Percentiles rank a stretch among this genome's conserved stretches.
phyloP scores from a whole-genome alignment of 2,113 vertebrate species.

The Tetrax tetrax region DNA sequence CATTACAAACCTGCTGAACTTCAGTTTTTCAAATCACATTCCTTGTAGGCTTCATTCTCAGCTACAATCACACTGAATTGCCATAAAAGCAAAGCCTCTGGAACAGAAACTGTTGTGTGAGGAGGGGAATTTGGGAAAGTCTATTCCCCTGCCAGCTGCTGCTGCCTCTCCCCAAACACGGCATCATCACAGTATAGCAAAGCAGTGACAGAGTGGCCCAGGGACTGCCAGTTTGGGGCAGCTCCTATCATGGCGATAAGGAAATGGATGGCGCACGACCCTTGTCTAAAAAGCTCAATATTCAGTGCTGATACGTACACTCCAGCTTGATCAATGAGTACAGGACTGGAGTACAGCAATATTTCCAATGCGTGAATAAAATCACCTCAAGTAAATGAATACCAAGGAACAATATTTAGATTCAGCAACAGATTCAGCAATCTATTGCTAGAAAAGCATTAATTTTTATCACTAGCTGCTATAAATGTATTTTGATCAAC shows the following conservation, averaged over 20 bases:
- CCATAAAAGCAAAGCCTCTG: neutral
- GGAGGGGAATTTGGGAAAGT: neutral
- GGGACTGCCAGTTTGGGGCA: neutral
- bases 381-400: neutral
- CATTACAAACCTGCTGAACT: neutral
- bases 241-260: neutral
- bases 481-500: neutral
- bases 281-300: neutral
- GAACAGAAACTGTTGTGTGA: neutral
- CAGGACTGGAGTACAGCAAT: neutral
- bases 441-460: neutral
- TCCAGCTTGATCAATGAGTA: neutral
- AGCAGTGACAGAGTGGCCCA: neutral
- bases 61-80: neutral
- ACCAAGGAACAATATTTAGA: neutral
- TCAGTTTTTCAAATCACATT: neutral
- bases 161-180: neutral
- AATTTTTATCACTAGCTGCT: neutral
- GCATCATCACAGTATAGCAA: fast-evolving
- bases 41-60: neutral
- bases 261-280: neutral
- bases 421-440: neutral
- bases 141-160: neutral
- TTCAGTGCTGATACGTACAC: neutral
- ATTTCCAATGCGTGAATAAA: neutral